Conservation (phyloP, 2,797 vertebrate species). For the Australoheros facetus region DNA sequence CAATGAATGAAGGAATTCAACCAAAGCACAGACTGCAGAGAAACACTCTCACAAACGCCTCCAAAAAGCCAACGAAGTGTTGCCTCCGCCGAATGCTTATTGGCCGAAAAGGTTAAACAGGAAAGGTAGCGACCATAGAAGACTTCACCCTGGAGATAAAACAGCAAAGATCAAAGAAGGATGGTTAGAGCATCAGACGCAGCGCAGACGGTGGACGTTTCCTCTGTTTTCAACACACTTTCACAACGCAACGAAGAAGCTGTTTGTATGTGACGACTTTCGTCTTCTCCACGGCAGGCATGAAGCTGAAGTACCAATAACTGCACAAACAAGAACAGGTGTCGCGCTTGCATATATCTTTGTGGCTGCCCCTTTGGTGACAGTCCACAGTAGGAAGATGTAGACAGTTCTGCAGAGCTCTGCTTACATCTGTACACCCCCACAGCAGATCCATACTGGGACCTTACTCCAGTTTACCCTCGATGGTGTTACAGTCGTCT, state of each 20-base stretch:
- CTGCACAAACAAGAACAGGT: fast-evolving
- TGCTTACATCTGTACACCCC: not conserved
- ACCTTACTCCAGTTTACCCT: not conserved
- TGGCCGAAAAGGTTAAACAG: not conserved
- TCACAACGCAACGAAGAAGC: not conserved
- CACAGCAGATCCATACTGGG: no score
- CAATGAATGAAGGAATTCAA: not conserved
- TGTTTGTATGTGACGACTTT: not conserved
- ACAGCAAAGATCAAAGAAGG: not conserved
- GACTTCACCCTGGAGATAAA: not conserved
- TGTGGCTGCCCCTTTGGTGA: not conserved
- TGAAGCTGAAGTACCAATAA: not conserved
- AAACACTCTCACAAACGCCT: no score
- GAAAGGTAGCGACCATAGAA: not conserved
- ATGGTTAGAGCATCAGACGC: not conserved
- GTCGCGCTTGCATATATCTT: not conserved
- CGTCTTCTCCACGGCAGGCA: not conserved
- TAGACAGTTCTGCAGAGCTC: not conserved
- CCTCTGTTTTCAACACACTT: not conserved
- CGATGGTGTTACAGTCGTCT: not conserved
- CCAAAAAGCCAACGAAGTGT: not conserved
- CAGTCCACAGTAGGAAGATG: not conserved
- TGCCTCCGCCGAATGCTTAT: not conserved
- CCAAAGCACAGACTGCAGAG: not conserved
- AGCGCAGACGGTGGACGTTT: not conserved